Conservation (phyloP, 2,888 invertebrate genomes). For the Podabrus alpinus region DNA sequence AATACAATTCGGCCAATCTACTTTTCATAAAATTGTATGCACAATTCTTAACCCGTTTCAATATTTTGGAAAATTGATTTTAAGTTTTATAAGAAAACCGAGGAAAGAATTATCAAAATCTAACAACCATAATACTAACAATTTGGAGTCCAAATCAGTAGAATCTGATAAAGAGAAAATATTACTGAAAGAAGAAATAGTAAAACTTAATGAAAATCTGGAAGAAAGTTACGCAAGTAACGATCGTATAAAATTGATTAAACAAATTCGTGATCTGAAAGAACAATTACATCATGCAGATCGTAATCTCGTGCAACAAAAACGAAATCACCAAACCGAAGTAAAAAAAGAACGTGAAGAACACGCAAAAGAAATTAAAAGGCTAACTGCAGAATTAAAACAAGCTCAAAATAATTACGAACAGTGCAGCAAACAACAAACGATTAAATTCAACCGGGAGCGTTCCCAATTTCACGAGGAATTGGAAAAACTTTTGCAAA, state of each 20-base stretch:
- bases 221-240: neutral
- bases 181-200: neutral
- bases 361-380: conserved; percentile 1
- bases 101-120: neutral
- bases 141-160: neutral
- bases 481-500: neutral
- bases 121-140: neutral
- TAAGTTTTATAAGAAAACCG: neutral
- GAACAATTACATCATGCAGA: conserved; percentile 2
- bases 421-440: neutral
- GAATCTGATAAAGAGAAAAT: neutral
- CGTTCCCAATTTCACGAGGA: neutral
- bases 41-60: neutral
- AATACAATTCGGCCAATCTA: neutral
- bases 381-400: neutral
- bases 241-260: conserved; percentile 12
- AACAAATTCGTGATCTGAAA: conserved; percentile 14
- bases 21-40: neutral
- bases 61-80: neutral
- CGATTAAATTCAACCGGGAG: neutral
- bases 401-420: neutral
- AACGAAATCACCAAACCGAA: conserved; percentile 6
- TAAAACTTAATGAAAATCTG: conserved; percentile 1
- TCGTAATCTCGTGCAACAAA: neutral
- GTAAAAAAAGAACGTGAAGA: conserved; percentile 4